Evolutionary conservation across 2,888 invertebrate genomes (phyloP).

Genomic region (Tipula vernalis): DNA sequence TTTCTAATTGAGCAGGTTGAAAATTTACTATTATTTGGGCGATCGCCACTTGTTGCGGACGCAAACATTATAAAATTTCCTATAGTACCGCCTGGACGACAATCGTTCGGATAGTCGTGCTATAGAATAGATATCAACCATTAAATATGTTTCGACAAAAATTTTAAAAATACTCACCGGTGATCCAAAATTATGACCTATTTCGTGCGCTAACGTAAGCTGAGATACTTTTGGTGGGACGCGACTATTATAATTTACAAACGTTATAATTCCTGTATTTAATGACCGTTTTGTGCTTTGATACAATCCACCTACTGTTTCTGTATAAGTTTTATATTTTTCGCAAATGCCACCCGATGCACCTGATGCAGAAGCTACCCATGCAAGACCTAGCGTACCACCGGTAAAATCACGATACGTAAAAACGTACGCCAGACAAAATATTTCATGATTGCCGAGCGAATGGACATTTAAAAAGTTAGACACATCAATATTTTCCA

Average conservation of each 20-base stretch:
- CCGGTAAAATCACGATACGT: constrained; percentile 93
- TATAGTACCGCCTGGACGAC: constrained; percentile 76
- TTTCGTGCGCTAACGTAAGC: constrained; percentile 94
- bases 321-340: constrained; percentile 92
- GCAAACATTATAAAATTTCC: constrained; percentile 99
- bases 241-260: constrained; percentile 94
- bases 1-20: constrained; percentile 89
- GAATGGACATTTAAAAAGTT: constrained; percentile 98
- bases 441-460: constrained; percentile 91
- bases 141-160: neutral
- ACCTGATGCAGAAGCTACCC: constrained; percentile 97
- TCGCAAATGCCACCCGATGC: constrained; percentile 99
- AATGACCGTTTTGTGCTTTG: constrained; percentile 88
- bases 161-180: constrained; percentile 52
- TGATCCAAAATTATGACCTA: constrained; percentile 98
- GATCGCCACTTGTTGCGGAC: constrained; percentile 95
- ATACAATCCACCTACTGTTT: constrained; percentile 87
- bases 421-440: constrained; percentile 98
- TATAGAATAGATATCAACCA: constrained; percentile 31
- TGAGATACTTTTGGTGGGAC: constrained; percentile 98
- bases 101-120: constrained; percentile 90
- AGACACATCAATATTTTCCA: constrained; percentile 96
- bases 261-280: constrained; percentile 97
- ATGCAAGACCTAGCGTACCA: constrained; percentile 94
- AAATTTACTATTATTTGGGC: constrained; percentile 96